Base-by-base conservation (phyloP, 2,797 vertebrate genomes). In the Anolis apletophallus region DNA sequence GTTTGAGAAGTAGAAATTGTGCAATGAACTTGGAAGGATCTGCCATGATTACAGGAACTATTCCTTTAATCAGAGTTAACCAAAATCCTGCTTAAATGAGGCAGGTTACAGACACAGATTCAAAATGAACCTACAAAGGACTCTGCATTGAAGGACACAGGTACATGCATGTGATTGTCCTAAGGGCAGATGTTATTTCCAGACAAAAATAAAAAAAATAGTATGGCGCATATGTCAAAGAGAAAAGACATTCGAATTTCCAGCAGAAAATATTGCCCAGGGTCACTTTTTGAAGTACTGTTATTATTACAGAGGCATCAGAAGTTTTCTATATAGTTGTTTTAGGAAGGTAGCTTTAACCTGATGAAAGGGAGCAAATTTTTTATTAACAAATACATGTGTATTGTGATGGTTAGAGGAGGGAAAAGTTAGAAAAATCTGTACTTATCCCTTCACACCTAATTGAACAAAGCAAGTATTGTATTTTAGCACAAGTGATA, bases 111-210 rank as follows among this genome's bases (percentile, higher is more conserved):
- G 57, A 3, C 5, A 36, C 9, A n/a, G 3, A 89, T 68, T 79
- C 19, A 73, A 34, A 52, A 64, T 54, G 88, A 5, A 61, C 67
- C 1, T 0, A 88, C 54, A 10, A 83, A 75, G 92, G 21, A 74
- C 57, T 34, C 16, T 77, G 84, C 32, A 81, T 3, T 9, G 1
- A 57, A 84, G 86, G 87, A 11, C 69, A 82, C 80, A 87, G 81
- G 21, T 34, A n/a, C 29, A 54, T 81, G n/a, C 50, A 34, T 34
- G n/a, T 52, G 50, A 32, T 81, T 81, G 29, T 52, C 61, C 61
- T 40, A 59, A 68, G 36, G 69, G 34, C 34, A 59, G 2, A 29
- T 77, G 54, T 34, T 77, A 29, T 85, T 77, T 40, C 34, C n/a
- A 84, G 50, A 68, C 23, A 34, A 71, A 36, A 54, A 36, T 34